Evolutionary conservation across 2,113 vertebrate species (phyloP).

Genomic region (Origma solitaria): DNA sequence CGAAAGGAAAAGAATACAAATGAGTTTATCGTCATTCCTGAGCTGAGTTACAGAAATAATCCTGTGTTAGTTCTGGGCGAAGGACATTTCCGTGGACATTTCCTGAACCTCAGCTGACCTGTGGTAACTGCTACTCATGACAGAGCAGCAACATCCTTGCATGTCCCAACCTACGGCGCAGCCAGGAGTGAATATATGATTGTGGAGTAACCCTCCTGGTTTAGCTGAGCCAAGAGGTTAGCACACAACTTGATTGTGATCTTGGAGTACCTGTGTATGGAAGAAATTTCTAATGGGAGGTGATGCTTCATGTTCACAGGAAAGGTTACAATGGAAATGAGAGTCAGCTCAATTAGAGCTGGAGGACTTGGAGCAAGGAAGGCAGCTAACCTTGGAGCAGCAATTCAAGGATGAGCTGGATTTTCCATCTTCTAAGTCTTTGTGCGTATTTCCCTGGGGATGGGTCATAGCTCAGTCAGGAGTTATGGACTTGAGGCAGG

Average conservation of each 20-base stretch:
- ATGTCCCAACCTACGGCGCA: neutral
- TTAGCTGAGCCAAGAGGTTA: neutral
- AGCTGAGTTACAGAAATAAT: neutral
- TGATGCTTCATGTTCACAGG: neutral
- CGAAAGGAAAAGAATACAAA: neutral
- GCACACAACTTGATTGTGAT: neutral
- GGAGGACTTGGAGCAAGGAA: neutral
- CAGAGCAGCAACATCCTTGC: neutral
- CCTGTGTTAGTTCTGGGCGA: neutral
- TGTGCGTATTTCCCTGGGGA: neutral
- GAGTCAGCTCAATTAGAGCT: neutral
- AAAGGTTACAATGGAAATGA: neutral
- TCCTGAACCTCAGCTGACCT: conserved; percentile 5
- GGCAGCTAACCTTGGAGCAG: neutral
- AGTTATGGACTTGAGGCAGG: neutral
- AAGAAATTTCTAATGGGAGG: neutral
- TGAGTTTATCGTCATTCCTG: neutral
- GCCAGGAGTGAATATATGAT: neutral
- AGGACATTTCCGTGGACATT: neutral
- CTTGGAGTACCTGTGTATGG: neutral
- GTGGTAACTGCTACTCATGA: neutral
- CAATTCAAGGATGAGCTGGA: neutral
- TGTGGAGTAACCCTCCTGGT: neutral
- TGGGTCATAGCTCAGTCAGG: conserved; percentile 2
- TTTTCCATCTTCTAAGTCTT: neutral